These are phyloP conservation scores for Huso huso DNA, from an alignment of 2,797 vertebrate species.

Conservation along the genomic window DNA sequence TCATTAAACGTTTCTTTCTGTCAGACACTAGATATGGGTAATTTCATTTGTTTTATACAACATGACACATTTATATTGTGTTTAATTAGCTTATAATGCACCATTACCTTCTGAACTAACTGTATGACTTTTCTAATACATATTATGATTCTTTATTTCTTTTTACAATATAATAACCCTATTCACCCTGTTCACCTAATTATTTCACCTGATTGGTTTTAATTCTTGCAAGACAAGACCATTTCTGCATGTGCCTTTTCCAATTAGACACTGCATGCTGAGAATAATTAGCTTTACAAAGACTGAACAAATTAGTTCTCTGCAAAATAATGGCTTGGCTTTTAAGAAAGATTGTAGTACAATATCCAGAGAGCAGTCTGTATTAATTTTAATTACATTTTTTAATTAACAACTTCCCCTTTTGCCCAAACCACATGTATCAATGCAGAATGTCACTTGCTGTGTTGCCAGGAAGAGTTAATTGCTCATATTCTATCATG, in stretches of 20 bases:
- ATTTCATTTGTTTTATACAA: slow-evolving; percentile 20
- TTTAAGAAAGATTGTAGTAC: slow-evolving; percentile 35
- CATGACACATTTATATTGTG: too few species aligned
- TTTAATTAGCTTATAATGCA: slow-evolving; percentile 10
- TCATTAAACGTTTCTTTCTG: slow-evolving; percentile 7
- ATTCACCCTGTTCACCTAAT: slow-evolving; percentile 27
- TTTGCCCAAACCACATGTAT: slow-evolving; percentile 20
- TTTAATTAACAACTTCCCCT: slow-evolving; percentile 27
- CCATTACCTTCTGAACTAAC: neutral
- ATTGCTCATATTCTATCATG: neutral
- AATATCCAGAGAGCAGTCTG: slow-evolving; percentile 13
- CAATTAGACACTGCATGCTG: slow-evolving; percentile 43
- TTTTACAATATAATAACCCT: neutral
- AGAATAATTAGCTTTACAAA: slow-evolving; percentile 50
- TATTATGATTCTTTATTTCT: neutral
- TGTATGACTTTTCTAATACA: slow-evolving; percentile 2
- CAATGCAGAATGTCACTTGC: neutral
- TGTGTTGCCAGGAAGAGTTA: neutral
- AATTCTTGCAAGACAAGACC: slow-evolving; percentile 44
- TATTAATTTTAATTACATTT: slow-evolving; percentile 35
- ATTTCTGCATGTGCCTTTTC: slow-evolving; percentile 37
- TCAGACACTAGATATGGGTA: slow-evolving; percentile 13
- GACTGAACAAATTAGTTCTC: slow-evolving; percentile 45
- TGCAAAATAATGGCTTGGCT: slow-evolving; percentile 28
- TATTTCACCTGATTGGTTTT: slow-evolving; percentile 55